Evolutionary conservation across 2,113 vertebrate species (phyloP), one percentile per base, ranked within the genome.

Genomic region (Tinamus guttatus): DNA sequence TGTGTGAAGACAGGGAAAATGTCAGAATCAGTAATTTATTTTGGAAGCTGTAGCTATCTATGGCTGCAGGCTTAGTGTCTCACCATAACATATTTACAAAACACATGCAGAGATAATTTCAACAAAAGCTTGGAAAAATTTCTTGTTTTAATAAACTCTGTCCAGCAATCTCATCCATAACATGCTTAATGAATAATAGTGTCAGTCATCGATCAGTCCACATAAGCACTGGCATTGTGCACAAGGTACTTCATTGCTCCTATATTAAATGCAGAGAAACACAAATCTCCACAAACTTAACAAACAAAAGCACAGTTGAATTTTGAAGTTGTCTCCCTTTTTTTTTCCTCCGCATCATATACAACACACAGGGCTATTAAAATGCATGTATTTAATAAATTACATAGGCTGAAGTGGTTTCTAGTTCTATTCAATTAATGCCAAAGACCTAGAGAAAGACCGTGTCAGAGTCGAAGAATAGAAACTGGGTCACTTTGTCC

Each of bases 141-240:
- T 95, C 86, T 92, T 93, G 58, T 70, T 89, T 83, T 93, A 94
- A 85, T 89, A 51, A 93, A 89, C 40, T 80, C 65, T 79, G 41
- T 52, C 56, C 43, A 82, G 43, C 49, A 75, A 91, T 32, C 74
- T 95, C 36, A 89, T 85, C 64, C 45, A 36, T 92, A 54, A 85
- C 45, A 34, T 89, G n/a, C 34, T 81, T 84, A 96, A 96, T 22
- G 19, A 96, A 87, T 71, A 86, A 93, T 24, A 59, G 71, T 19
- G 24, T 68, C 89, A 90, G 58, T 90, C 79, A 97, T 87, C 43
- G 91, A 96, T 95, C 96, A 97, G 88, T 74, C 83, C 43, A 70
- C 60, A 85, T 47, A 87, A 93, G 32, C 13, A 22, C 2, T 65
- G 60, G 68, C 59, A 87, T 52, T 91, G 67, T 4, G 0, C 32